These are phyloP conservation scores for Zeugodacus cucurbitae DNA, from an alignment of 1,140 invertebrate species.

Conservation along the genomic window DNA sequence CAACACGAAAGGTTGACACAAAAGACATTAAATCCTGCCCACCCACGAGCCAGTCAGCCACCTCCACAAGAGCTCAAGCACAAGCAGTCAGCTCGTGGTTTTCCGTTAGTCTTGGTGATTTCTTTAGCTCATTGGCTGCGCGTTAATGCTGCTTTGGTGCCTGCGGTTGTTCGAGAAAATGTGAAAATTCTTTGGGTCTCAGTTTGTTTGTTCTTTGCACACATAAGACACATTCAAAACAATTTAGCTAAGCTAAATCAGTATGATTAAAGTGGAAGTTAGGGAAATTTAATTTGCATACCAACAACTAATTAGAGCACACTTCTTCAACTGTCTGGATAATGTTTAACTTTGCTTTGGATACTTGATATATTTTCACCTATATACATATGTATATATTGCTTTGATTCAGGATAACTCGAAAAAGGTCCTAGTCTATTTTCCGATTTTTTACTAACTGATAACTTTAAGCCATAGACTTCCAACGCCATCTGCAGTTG, in stretches of 20 bases:
- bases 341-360: too few species aligned
- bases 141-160: not conserved
- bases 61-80: too few species aligned
- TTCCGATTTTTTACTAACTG: too few species aligned
- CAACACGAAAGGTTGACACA: not conserved
- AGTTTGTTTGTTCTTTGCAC: conserved; percentile 3
- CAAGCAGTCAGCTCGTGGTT: not conserved
- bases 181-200: not conserved
- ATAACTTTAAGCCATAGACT: too few species aligned
- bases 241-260: not conserved
- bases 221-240: not conserved
- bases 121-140: not conserved
- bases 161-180: not conserved
- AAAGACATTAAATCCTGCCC: not conserved
- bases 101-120: not conserved
- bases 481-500: too few species aligned
- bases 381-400: too few species aligned
- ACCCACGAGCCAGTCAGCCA: not conserved
- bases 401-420: too few species aligned
- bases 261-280: not conserved
- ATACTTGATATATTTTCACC: too few species aligned
- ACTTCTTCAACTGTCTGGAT: not conserved
- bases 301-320: not conserved
- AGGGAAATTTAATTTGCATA: not conserved
- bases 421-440: too few species aligned